These are phyloP conservation scores for Pachyramphus minor DNA, from an alignment of 2,113 vertebrate species.

Conservation along the genomic window DNA sequence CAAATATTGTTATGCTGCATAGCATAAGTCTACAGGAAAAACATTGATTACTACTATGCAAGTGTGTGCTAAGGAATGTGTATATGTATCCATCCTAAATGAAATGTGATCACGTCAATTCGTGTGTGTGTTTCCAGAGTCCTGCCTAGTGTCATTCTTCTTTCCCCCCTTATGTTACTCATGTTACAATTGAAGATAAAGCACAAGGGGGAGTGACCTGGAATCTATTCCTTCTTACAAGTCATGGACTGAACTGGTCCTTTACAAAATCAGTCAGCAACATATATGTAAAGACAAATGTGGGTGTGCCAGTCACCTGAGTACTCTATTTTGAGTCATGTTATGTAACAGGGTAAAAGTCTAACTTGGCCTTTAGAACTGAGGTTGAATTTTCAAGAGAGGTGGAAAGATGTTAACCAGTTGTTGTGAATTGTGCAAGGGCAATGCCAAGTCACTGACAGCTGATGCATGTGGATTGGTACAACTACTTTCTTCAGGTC, in stretches of 20 bases:
- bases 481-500: neutral
- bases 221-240: neutral
- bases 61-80: neutral
- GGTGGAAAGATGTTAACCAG: neutral
- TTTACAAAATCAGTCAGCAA: neutral
- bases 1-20: neutral
- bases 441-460: neutral
- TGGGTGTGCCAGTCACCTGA: neutral
- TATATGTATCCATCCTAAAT: neutral
- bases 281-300: neutral
- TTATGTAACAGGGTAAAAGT: neutral
- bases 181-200: neutral
- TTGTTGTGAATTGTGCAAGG: neutral
- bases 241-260: neutral
- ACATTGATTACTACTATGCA: neutral
- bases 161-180: neutral
- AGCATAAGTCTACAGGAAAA: neutral
- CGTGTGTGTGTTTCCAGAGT: neutral
- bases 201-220: fast-evolving
- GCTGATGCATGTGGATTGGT: no score
- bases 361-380: neutral
- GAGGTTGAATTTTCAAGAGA: neutral
- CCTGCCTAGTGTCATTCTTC: fast-evolving
- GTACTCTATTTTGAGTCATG: neutral
- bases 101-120: neutral